Base-by-base conservation (phyloP, 1,140 invertebrate genomes). In the Paracyclopina nana region DNA sequence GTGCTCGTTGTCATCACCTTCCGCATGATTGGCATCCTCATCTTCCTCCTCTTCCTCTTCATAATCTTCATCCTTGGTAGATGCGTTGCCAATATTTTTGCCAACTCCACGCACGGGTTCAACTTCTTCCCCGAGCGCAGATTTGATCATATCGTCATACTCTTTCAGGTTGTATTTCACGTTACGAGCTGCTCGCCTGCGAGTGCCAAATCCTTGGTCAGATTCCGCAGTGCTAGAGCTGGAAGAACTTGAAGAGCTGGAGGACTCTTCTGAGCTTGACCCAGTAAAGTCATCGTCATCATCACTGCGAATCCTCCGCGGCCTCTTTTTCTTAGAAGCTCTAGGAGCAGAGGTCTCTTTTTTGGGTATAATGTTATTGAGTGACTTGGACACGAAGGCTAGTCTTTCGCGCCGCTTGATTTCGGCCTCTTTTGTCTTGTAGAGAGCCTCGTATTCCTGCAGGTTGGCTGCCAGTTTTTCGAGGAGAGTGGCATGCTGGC, bases 401-500 rank as follows among this genome's bases (percentile, higher is more conserved):
- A 82, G 60, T 48, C 79, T 63, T 57, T 83, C 77, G 57, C 78
- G 74, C 54, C 77, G 61, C 51, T 84, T 60, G 55, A 76, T 64
- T 66, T 80, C 72, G 43, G 77, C 77, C 44, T 74, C 72, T 50
- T 67, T 64, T 49, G 68, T 65, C 58, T 73, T 73, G 46, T 64
- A 57, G 16, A 61, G 57, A 24, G 58, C 60, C 49, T 73, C 72
- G 42, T 69, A 65, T 6, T 60, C 59, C 25, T 65, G 63, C 25
- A 74, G 55, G 52, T 66, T 63, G 31, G 68, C 65, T 56, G 78
- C 72, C 27, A 88, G 71, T 38, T 77, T 76, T n/a, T 66, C 65
- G 38, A 88, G 71, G 9, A 92, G 62, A 53, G 70, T 48, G 25
- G 72, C 70, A 64, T 91, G 90, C 63, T 90, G 79, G 68, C 91